A percentile compares a stretch with the other conserved stretches of the same genome.
Evolutionary conservation across 1,140 invertebrate genomes (phyloP).

Genomic region (Bombus confusus): DNA sequence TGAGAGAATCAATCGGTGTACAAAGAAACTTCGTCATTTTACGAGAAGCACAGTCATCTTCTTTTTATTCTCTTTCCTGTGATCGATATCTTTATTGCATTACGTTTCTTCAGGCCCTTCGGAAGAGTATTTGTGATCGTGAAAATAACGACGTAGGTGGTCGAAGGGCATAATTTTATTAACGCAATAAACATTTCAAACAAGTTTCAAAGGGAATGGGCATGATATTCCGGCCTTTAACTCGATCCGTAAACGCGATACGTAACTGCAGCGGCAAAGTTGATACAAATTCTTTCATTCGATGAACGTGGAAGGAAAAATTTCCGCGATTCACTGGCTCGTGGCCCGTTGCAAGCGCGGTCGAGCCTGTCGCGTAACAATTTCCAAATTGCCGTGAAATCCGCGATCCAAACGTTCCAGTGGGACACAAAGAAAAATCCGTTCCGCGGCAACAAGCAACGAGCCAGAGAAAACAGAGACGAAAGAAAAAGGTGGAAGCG

Average conservation of each 20-base stretch:
- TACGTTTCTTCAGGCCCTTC: too few relatives aligned
- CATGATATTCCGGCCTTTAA: neutral
- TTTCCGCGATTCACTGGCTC: neutral
- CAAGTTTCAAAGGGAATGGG: too few relatives aligned
- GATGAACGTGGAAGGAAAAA: neutral
- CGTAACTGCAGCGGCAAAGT: neutral
- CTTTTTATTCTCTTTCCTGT: too few relatives aligned
- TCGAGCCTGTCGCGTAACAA: neutral
- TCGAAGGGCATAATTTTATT: too few relatives aligned
- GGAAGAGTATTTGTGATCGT: too few relatives aligned
- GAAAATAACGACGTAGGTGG: too few relatives aligned
- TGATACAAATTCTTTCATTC: conserved; percentile 3
- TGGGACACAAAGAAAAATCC: conserved; percentile 33
- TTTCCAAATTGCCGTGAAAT: conserved; percentile 38
- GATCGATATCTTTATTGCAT: too few relatives aligned
- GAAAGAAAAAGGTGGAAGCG: neutral
- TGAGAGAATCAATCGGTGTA: too few relatives aligned
- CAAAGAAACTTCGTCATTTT: too few relatives aligned
- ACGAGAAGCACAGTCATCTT: too few relatives aligned
- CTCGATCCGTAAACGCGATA: neutral
- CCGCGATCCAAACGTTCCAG: conserved; percentile 6
- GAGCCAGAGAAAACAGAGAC: conserved; percentile 3
- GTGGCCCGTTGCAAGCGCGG: neutral
- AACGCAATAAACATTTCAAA: neutral
- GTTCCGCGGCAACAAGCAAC: conserved; percentile 20